A percentile compares a stretch with the other conserved stretches of the same genome.
phyloP scores from a whole-genome alignment of 2,888 invertebrate genomes.

The Cheilosia soror region DNA sequence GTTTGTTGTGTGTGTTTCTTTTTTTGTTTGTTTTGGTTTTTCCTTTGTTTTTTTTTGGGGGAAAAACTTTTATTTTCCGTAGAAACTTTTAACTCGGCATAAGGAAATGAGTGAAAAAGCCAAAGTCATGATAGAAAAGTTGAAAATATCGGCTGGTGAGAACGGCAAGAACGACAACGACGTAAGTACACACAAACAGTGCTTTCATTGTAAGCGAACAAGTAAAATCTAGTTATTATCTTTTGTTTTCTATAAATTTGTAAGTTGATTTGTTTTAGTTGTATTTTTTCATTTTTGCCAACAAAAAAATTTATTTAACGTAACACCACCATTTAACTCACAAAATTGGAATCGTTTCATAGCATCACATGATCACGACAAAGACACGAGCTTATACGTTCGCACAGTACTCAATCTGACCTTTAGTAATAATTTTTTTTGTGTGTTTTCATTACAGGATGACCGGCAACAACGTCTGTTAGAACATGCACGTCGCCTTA shows the following conservation, averaged over 20 bases:
- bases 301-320: slow-evolving; percentile 46
- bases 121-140: slow-evolving; percentile 83
- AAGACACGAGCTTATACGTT: slow-evolving; percentile 38
- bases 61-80: slow-evolving; percentile 78
- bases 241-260: slow-evolving; percentile 36
- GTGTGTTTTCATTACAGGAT: slow-evolving; percentile 85
- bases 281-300: slow-evolving; percentile 52
- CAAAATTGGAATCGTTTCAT: slow-evolving; percentile 64
- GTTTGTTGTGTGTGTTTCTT: slow-evolving; percentile 75
- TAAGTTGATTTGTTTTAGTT: slow-evolving; percentile 18
- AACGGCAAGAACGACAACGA: slow-evolving; percentile 80
- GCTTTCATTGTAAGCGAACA: slow-evolving; percentile 29
- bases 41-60: slow-evolving; percentile 30
- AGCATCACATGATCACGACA: slow-evolving; percentile 54
- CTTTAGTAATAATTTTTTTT: neutral
- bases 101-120: slow-evolving; percentile 84
- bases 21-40: slow-evolving; percentile 71
- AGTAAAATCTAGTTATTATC: slow-evolving; percentile 1
- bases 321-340: slow-evolving; percentile 32
- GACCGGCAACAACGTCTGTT: slow-evolving; percentile 93
- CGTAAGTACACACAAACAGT: slow-evolving; percentile 80
- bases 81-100: slow-evolving; percentile 84
- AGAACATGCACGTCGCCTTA: slow-evolving; percentile 94
- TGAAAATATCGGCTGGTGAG: slow-evolving; percentile 81
- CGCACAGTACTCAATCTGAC: neutral